These are phyloP conservation scores for Cheilosia scutellata DNA, from an alignment of 2,888 invertebrate genomes.

Conservation along the genomic window DNA sequence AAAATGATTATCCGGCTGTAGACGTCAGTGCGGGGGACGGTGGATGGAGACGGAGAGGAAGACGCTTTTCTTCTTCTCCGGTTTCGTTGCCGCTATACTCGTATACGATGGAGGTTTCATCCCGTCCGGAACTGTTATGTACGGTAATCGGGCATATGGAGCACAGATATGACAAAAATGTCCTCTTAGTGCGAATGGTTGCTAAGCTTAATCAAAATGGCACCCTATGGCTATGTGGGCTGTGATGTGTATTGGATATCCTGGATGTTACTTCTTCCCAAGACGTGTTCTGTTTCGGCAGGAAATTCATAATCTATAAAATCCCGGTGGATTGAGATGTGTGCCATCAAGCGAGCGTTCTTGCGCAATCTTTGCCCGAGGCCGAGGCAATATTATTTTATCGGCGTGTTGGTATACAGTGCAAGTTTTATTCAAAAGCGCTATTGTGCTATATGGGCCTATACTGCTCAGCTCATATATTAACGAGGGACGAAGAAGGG, in stretches of 20 bases:
- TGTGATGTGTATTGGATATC: slow-evolving; percentile 73
- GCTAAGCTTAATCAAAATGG: slow-evolving; percentile 76
- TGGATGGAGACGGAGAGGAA: slow-evolving; percentile 17
- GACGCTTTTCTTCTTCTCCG: slow-evolving; percentile 56
- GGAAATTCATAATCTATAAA: slow-evolving; percentile 75
- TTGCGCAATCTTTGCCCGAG: slow-evolving; percentile 67
- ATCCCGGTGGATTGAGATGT: slow-evolving; percentile 73
- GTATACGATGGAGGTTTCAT: slow-evolving; percentile 62
- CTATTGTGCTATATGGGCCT: slow-evolving; percentile 43
- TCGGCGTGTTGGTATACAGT: slow-evolving; percentile 38
- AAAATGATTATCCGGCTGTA: slow-evolving; percentile 83
- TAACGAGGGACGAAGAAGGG: slow-evolving; percentile 16
- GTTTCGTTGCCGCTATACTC: slow-evolving; percentile 72
- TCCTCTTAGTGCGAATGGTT: slow-evolving; percentile 76
- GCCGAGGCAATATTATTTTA: slow-evolving; percentile 68
- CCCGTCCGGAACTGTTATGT: slow-evolving; percentile 81
- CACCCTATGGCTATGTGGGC: slow-evolving; percentile 75
- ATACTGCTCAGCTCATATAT: neutral
- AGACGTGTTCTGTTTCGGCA: slow-evolving; percentile 58
- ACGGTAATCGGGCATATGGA: slow-evolving; percentile 84
- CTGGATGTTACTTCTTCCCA: slow-evolving; percentile 60
- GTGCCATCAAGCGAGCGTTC: slow-evolving; percentile 54
- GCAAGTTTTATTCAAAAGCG: slow-evolving; percentile 49
- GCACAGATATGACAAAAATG: slow-evolving; percentile 83
- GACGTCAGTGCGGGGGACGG: slow-evolving; percentile 65